phyloP scores from a whole-genome alignment of 2,113 vertebrate genomes.

The Apaloderma vittatum region DNA sequence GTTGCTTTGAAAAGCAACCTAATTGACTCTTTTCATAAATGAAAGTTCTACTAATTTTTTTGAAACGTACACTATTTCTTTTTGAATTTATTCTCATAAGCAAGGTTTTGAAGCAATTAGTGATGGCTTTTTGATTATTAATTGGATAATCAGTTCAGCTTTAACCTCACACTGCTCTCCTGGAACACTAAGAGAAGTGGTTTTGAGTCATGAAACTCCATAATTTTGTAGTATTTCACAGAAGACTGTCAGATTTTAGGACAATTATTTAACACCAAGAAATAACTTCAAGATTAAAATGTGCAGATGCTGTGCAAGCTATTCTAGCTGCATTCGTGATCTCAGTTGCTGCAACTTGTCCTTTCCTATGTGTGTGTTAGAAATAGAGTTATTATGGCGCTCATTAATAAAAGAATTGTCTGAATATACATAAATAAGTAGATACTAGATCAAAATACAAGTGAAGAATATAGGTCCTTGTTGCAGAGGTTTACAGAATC shows the following conservation, averaged over 20 bases:
- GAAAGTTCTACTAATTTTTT: fast-evolving
- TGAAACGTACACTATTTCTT: background rate
- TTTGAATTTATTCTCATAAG: background rate
- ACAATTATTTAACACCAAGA: background rate
- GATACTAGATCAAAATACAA: background rate
- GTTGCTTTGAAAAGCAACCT: background rate
- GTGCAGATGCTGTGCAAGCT: background rate
- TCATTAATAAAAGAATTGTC: background rate
- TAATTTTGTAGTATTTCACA: background rate
- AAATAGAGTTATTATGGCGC: background rate
- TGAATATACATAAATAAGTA: background rate
- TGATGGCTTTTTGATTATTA: background rate
- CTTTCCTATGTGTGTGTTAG: background rate
- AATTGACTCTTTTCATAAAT: background rate
- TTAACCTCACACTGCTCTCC: background rate
- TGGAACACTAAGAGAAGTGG: background rate
- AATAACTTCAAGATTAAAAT: background rate
- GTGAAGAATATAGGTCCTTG: background rate
- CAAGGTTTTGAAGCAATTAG: background rate
- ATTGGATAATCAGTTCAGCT: background rate
- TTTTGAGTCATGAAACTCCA: background rate
- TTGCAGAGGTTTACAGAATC: background rate
- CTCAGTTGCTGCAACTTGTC: background rate
- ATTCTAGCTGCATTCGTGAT: background rate
- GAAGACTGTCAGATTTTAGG: background rate